Conservation (phyloP, 2,888 invertebrate genomes). For the Macrophya annulata region DNA sequence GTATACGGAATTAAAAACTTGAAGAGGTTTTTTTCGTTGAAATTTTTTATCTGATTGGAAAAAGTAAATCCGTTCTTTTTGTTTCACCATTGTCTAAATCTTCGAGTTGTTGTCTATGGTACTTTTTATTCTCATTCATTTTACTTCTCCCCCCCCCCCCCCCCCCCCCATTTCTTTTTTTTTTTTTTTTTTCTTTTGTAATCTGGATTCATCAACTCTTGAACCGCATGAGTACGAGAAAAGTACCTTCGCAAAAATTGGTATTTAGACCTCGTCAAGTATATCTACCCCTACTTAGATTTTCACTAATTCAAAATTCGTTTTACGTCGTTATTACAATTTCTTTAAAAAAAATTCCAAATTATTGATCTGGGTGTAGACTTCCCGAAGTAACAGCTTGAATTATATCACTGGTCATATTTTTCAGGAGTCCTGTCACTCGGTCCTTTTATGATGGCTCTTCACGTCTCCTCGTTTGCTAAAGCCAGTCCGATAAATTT, state of each 20-base stretch:
- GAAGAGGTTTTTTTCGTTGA: not conserved
- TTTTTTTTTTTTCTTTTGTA: not conserved
- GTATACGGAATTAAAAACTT: not conserved
- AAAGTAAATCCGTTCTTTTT: not conserved
- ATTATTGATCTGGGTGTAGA: too few relatives aligned
- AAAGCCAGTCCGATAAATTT: conserved; percentile 7
- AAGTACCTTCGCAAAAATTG: not conserved
- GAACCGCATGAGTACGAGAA: not conserved
- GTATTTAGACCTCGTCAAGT: not conserved
- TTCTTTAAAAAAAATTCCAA: too few relatives aligned
- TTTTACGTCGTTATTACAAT: not conserved
- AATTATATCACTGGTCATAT: not conserved
- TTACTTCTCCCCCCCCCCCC: too few relatives aligned
- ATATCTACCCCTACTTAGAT: not conserved
- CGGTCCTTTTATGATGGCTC: not conserved
- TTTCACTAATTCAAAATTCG: not conserved
- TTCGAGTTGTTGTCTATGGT: not conserved
- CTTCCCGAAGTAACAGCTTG: not conserved
- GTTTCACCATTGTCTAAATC: not conserved
- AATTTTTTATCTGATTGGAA: not conserved
- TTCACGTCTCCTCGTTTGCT: not conserved
- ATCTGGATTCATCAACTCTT: not conserved
- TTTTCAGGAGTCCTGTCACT: not conserved
- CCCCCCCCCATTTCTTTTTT: too few relatives aligned
- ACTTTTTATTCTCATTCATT: not conserved